Evolutionary conservation across 2,888 invertebrate genomes (phyloP).

Genomic region (Caenorhabditis zanzibari): DNA sequence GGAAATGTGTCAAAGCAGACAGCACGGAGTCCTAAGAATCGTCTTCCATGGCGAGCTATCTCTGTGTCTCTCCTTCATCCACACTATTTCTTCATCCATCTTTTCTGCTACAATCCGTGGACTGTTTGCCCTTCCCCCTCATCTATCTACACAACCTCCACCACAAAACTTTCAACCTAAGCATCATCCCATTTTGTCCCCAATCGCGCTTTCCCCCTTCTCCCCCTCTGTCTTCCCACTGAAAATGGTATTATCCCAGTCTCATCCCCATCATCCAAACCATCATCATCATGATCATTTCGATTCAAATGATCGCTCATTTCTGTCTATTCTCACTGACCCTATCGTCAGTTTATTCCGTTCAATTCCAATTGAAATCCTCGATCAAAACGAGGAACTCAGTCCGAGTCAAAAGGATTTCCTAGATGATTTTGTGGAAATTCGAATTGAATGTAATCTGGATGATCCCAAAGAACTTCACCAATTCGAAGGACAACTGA

Average conservation of each 20-base stretch:
- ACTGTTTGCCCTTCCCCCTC: constrained; percentile 59
- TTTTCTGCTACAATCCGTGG: constrained; percentile 40
- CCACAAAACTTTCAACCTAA: constrained; percentile 59
- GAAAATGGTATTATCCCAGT: constrained; percentile 43
- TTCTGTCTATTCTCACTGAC: constrained; percentile 47
- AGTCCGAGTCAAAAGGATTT: constrained; percentile 57
- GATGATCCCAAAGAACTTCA: constrained; percentile 13
- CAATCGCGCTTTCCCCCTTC: constrained; percentile 22
- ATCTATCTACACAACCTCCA: constrained; percentile 44
- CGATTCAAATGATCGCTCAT: constrained; percentile 39
- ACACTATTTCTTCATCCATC: constrained; percentile 14
- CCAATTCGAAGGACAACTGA: constrained; percentile 1
- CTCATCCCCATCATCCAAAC: constrained; percentile 17
- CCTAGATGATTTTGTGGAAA: constrained; percentile 34
- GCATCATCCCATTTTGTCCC: constrained; percentile 26
- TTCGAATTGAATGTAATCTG: constrained; percentile 15
- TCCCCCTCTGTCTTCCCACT: not conserved
- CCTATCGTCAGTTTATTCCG: constrained; percentile 52
- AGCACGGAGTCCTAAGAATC: constrained; percentile 55
- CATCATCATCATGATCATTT: constrained; percentile 22
- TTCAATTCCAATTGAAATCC: constrained; percentile 57
- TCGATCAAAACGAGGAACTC: constrained; percentile 59
- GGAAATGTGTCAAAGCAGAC: constrained; percentile 61
- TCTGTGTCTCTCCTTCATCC: constrained; percentile 25
- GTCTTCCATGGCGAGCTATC: constrained; percentile 25